A percentile compares a stretch with the other conserved stretches of the same genome.
These are phyloP conservation scores for Heliconius ethilla DNA, from an alignment of 2,888 invertebrate genomes.

Conservation along the genomic window DNA sequence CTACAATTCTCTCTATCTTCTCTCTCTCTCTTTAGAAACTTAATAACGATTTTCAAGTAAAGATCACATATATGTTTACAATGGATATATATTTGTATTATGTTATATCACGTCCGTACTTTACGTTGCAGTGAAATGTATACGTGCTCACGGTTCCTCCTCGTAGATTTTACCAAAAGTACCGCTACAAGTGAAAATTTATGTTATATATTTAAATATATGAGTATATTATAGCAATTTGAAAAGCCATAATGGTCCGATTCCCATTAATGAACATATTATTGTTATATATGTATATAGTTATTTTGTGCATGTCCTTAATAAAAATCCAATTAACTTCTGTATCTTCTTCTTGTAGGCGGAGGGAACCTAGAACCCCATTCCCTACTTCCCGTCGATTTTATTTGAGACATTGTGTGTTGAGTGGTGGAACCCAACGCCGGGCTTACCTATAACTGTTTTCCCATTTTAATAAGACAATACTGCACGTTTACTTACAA, in stretches of 20 bases:
- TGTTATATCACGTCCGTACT: not conserved
- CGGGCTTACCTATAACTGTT: not conserved
- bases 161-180: not conserved
- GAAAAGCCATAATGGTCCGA: too few species aligned
- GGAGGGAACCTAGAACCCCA: not conserved
- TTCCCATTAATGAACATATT: too few species aligned
- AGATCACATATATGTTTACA: too few species aligned
- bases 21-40: too few species aligned
- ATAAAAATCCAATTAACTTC: not conserved
- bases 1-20: too few species aligned
- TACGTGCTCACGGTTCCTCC: not conserved
- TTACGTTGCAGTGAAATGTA: slow-evolving; percentile 5
- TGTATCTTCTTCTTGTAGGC: not conserved
- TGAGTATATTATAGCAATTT: too few species aligned
- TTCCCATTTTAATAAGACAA: not conserved
- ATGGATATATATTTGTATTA: not conserved
- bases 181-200: not conserved
- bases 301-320: too few species aligned
- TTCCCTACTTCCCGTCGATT: not conserved
- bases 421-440: not conserved
- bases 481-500: not conserved
- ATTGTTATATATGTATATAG: too few species aligned
- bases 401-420: not conserved
- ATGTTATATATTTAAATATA: not conserved
- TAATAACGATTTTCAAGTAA: too few species aligned